Base-by-base conservation (phyloP, 2,888 invertebrate species). In the Euplagia quadripunctaria region DNA sequence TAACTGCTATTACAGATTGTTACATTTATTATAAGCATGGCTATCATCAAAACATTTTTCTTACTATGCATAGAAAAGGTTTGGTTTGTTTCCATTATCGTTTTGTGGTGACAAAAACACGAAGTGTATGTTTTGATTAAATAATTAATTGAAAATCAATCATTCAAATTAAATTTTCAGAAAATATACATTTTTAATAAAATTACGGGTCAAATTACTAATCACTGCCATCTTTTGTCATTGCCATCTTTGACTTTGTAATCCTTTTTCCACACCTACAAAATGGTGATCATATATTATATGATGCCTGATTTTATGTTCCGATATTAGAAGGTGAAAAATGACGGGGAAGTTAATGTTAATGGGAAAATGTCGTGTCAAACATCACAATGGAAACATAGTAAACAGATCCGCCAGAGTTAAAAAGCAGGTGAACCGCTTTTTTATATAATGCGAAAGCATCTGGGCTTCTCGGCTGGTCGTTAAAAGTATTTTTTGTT, bases 391-490 rank as follows among this genome's bases (percentile, higher is more conserved):
- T 89, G 89, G 85, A 88, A 80, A 88, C 84, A 72, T 52, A 63
- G 51, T 75, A 75, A 72, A 78, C 77, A 78, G 87, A 91, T 91
- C 91, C 92, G 89, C 81, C 72, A 87, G 81, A 85, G 87, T 89
- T 70, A 87, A 87, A 87, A 90, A 91, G 84, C 92, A 90, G 93
- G 93, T 93, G 92, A 94, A 82, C 93, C 77, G 89, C 91, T 94
- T 94, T 65, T 75, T 93, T 94, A 85, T 85, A 76, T 84, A 87
- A 86, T 83, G 79, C 83, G 89, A 89, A 92, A 91, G 91, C 90
- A 94, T 93, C 92, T 91, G 86, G 92, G 91, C 84, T 66, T 72
- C 86, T 89, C 78, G 87, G 85, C 82, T 89, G 87, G 84, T 83
- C 75, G 87, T 85, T 93, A 94, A 94, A 70, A 77, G 76, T 55